phyloP scores from a whole-genome alignment of 2,113 vertebrate species.

The Archocentrus centrarchus region DNA sequence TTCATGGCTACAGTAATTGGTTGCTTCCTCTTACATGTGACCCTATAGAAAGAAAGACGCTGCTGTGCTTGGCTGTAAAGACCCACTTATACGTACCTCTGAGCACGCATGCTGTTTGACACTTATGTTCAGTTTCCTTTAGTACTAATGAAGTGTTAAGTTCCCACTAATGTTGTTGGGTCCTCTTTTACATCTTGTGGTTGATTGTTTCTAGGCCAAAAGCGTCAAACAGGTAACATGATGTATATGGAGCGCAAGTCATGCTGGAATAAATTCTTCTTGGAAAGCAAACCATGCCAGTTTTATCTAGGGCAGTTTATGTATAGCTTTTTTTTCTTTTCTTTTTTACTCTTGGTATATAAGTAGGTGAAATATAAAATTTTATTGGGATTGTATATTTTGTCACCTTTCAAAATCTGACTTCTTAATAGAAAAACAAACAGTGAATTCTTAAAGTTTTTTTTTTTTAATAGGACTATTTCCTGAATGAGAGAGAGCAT shows the following conservation, averaged over 20 bases:
- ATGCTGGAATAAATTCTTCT: conserved; percentile 4
- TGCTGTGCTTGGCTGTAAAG: conserved; percentile 61
- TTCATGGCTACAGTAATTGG: conserved; percentile 68
- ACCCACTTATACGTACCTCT: conserved; percentile 43
- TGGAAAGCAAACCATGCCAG: conserved; percentile 21
- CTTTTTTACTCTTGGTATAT: not conserved
- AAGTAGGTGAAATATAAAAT: not conserved
- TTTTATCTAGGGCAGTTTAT: not conserved
- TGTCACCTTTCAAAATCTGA: not conserved
- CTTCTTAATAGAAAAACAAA: not conserved
- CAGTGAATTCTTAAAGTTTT: not conserved
- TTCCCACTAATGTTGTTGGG: conserved; percentile 47
- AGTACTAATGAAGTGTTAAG: conserved; percentile 60
- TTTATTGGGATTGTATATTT: not conserved
- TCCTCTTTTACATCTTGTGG: conserved; percentile 46
- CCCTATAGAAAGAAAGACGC: conserved; percentile 67
- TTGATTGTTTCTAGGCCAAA: conserved; percentile 47
- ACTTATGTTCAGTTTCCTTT: conserved; percentile 54
- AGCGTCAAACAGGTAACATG: conserved; percentile 35
- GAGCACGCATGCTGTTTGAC: conserved; percentile 26
- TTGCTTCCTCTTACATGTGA: conserved; percentile 72
- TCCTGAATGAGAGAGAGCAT: conserved; percentile 29
- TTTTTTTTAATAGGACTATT: conserved; percentile 20
- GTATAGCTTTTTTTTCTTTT: not conserved
- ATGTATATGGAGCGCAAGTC: conserved; percentile 14